Conservation (phyloP, 2,888 invertebrate species). For the Campopleginae sp. region DNA sequence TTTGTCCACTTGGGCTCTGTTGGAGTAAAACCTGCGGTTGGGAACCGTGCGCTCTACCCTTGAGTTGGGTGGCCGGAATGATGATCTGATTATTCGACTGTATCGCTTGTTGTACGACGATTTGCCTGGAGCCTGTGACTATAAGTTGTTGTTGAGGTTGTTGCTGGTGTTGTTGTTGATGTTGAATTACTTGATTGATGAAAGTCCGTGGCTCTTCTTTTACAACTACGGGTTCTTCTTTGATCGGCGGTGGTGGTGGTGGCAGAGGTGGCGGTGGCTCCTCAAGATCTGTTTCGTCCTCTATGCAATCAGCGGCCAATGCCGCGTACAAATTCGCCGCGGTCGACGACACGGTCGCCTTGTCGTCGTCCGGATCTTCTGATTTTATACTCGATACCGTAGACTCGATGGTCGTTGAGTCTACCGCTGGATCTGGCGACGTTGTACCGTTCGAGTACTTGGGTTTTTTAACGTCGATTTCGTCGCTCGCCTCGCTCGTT, state of each 20-base stretch:
- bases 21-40: slow-evolving; percentile 81
- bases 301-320: slow-evolving; percentile 92
- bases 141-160: slow-evolving; percentile 80
- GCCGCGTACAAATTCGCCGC: slow-evolving; percentile 95
- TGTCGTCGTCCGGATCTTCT: slow-evolving; percentile 84
- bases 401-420: slow-evolving; percentile 83
- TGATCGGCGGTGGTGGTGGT: slow-evolving; percentile 42
- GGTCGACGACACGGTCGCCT: slow-evolving; percentile 90
- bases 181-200: slow-evolving; percentile 70
- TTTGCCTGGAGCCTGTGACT: slow-evolving; percentile 85
- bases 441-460: slow-evolving; percentile 83
- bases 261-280: slow-evolving; percentile 74
- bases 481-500: slow-evolving; percentile 82
- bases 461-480: slow-evolving; percentile 84
- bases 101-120: slow-evolving; percentile 84
- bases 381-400: slow-evolving; percentile 85
- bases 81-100: slow-evolving; percentile 80
- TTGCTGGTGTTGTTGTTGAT: slow-evolving; percentile 79
- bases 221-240: slow-evolving; percentile 53
- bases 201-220: slow-evolving; percentile 72
- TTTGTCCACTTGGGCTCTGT: slow-evolving; percentile 83
- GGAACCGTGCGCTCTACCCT: slow-evolving; percentile 75
- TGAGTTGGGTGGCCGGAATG: slow-evolving; percentile 78
- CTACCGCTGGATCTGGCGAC: slow-evolving; percentile 81
- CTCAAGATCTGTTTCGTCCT: slow-evolving; percentile 89